A percentile compares a stretch with the other conserved stretches of the same genome.
These are phyloP conservation scores for Pangasianodon gigas DNA, from an alignment of 2,113 vertebrate species.

Conservation along the genomic window DNA sequence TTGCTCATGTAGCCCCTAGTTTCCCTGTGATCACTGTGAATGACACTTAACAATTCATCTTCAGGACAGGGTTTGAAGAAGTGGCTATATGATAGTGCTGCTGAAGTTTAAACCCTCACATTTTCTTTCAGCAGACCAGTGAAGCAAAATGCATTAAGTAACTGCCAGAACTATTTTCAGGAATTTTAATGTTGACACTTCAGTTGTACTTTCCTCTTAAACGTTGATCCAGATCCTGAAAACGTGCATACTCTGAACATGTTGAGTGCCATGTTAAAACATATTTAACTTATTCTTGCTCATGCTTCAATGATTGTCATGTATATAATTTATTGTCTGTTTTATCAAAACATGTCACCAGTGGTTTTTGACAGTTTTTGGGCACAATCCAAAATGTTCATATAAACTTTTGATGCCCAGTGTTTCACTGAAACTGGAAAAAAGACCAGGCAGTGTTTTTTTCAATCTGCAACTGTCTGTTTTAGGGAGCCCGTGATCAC, in stretches of 20 bases:
- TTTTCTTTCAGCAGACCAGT: constrained; percentile 16
- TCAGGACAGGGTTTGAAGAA: constrained; percentile 35
- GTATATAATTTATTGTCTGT: not conserved
- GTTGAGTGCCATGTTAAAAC: not conserved
- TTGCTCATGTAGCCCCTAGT: constrained; percentile 1
- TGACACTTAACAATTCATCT: constrained; percentile 55
- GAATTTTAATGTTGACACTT: not conserved
- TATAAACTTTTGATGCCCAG: not conserved
- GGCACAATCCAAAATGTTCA: not conserved
- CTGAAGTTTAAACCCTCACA: constrained; percentile 53
- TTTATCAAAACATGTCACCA: not conserved
- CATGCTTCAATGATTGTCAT: not conserved
- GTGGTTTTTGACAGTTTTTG: not conserved
- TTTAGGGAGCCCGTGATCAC: not conserved
- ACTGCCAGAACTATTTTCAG: not conserved
- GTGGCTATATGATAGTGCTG: constrained; percentile 59
- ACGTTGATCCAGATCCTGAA: not conserved
- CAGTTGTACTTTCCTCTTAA: not conserved
- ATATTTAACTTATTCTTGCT: not conserved
- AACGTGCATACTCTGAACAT: not conserved
- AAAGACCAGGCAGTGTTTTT: not conserved
- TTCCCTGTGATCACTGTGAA: constrained; percentile 37
- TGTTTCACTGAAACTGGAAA: not conserved
- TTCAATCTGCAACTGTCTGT: not conserved
- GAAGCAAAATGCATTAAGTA: constrained; percentile 33